These are phyloP conservation scores for Tupaia chinensis DNA, from an alignment of 2,113 vertebrate genomes.

Conservation along the genomic window DNA sequence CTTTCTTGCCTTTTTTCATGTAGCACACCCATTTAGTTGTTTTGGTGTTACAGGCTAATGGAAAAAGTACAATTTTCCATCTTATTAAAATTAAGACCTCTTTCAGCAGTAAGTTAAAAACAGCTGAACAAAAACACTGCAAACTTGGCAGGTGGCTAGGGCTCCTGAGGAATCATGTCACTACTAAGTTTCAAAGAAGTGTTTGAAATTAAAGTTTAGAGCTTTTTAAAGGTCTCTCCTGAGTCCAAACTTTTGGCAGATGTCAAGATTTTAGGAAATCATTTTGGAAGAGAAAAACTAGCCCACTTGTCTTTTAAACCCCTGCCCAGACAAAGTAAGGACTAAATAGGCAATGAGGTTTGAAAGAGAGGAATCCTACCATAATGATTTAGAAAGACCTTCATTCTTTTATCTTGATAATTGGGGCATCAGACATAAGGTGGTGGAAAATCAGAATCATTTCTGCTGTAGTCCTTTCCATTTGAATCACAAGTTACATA, in stretches of 20 bases:
- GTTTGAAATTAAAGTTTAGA: constrained; percentile 69
- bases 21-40: constrained; percentile 5
- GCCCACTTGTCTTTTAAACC: background rate
- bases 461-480: background rate
- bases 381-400: background rate
- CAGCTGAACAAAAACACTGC: constrained; percentile 72
- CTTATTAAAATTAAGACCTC: constrained; percentile 70
- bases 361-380: background rate
- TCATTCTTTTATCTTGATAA: background rate
- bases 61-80: constrained; percentile 57
- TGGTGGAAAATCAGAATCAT: background rate
- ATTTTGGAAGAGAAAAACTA: constrained; percentile 61
- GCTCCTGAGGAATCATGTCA: constrained; percentile 76
- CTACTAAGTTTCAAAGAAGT: constrained; percentile 69
- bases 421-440: background rate
- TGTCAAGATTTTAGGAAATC: constrained; percentile 66
- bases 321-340: constrained; percentile 5
- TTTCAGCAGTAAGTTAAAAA: constrained; percentile 70
- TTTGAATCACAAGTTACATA: background rate
- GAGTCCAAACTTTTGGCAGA: constrained; percentile 64
- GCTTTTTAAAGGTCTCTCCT: constrained; percentile 56
- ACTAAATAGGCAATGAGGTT: background rate
- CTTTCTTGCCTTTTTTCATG: background rate
- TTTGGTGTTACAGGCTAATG: constrained; percentile 42
- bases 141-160: constrained; percentile 74